Base-by-base conservation (phyloP, 2,113 vertebrate genomes). In the Chrysochloris asiatica region DNA sequence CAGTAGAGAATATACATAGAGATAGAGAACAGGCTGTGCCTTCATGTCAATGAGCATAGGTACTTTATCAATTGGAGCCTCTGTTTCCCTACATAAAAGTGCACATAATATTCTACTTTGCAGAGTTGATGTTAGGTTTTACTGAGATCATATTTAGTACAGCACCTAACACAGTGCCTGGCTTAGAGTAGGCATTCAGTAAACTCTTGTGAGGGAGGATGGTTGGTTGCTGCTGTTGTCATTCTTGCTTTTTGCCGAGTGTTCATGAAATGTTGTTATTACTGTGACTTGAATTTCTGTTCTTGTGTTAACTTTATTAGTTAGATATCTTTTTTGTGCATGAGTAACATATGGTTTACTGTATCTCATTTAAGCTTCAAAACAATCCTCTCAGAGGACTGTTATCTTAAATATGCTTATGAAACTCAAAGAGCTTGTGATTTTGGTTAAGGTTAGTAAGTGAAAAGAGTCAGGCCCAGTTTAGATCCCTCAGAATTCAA, bases 81-180 rank as follows among this genome's bases (percentile, higher is more conserved):
- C 14, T 22, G 6, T 56, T 89, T 81, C 52, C 30, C 80, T 87
- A 41, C 22, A 47, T 82, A 50, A 89, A 83, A 76, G 78, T 86
- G 16, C 8, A 54, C 26, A 5, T 76, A 67, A 48, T 94, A 33
- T 36, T 30, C 90, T 43, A 8, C 73, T 84, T 88, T 83, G 24
- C 36, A 76, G 36, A 6, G 38, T 47, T 59, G 26, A 86, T 63
- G 48, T 93, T 89, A 78, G 63, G 16, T 89, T 90, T 93, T 86
- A 28, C 30, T 89, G 41, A 91, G 52, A 16, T 47, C 4, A 83
- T 22, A 19, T 56, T n/a, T 54, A 56, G 2, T 59, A 41, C 45
- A 72, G 22, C 9, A 50, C 19, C 24, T 48, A 45, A 38, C 13
- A 11, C 38, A 17, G 50, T 13, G 4, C 33, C 38, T 67, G 9